Percentiles rank a stretch among this genome's conserved stretches.
These are phyloP conservation scores for Petrocephalus microphthalmus DNA, from an alignment of 2,113 vertebrate species.

Conservation along the genomic window DNA sequence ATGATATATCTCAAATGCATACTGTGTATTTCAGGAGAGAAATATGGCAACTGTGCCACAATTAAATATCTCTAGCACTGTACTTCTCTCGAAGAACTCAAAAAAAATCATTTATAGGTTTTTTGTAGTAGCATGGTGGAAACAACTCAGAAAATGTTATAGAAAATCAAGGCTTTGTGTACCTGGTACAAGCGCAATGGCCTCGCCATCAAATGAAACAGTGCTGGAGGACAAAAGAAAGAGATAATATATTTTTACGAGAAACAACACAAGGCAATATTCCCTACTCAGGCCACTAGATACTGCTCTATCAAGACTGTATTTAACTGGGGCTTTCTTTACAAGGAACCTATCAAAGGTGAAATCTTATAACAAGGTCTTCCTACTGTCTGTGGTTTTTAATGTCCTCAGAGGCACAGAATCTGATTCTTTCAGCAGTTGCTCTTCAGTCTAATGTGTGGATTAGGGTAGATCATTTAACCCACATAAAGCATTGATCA, in stretches of 20 bases:
- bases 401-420: not conserved
- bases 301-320: constrained; percentile 2
- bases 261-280: constrained; percentile 4
- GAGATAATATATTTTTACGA: not conserved
- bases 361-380: not conserved
- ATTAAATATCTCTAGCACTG: not conserved
- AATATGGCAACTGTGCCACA: not conserved
- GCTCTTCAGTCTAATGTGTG: not conserved
- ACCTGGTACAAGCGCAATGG: not conserved
- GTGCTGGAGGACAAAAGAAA: not conserved
- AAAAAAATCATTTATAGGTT: not conserved
- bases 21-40: not conserved
- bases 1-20: not conserved
- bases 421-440: not conserved
- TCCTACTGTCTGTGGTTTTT: not conserved
- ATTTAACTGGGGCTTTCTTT: not conserved
- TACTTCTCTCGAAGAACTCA: not conserved
- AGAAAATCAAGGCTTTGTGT: not conserved
- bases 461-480: not conserved
- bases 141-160: not conserved
- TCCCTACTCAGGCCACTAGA: not conserved
- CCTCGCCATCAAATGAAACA: not conserved
- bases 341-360: not conserved
- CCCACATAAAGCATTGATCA: not conserved
- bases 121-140: not conserved